phyloP scores from a whole-genome alignment of 2,797 vertebrate genomes.

The Phataginus tetradactyla region DNA sequence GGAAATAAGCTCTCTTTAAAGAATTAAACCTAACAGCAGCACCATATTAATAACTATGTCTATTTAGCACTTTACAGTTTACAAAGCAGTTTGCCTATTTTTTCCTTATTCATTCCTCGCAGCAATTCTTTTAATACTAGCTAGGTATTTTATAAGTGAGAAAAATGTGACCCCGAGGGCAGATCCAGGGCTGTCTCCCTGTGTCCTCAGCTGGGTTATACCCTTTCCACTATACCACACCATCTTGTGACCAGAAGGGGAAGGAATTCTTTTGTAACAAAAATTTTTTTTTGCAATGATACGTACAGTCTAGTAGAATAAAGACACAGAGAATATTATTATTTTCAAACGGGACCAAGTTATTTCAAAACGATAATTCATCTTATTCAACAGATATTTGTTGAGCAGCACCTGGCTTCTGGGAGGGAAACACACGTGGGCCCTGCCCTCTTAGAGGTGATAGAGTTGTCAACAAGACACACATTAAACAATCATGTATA shows the following conservation, averaged over 20 bases:
- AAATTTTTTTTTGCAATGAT: neutral
- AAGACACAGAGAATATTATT: neutral
- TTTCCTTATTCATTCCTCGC: neutral
- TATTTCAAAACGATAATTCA: neutral
- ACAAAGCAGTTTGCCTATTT: neutral
- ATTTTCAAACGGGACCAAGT: neutral
- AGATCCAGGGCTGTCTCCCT: neutral
- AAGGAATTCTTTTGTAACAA: neutral
- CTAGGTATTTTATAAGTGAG: neutral
- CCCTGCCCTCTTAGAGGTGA: neutral
- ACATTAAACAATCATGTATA: neutral
- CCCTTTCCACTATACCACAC: neutral
- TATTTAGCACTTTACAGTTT: neutral
- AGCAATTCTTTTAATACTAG: neutral
- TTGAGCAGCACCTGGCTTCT: neutral
- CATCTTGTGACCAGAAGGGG: neutral
- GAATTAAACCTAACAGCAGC: neutral
- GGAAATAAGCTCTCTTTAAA: neutral
- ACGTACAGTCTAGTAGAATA: neutral
- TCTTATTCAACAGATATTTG: neutral
- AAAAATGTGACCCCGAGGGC: neutral
- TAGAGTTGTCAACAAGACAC: neutral
- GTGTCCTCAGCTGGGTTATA: neutral
- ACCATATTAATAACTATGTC: neutral
- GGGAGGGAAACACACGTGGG: neutral